phyloP scores from a whole-genome alignment of 1,140 invertebrate species.

The Drosophila ogumai region DNA sequence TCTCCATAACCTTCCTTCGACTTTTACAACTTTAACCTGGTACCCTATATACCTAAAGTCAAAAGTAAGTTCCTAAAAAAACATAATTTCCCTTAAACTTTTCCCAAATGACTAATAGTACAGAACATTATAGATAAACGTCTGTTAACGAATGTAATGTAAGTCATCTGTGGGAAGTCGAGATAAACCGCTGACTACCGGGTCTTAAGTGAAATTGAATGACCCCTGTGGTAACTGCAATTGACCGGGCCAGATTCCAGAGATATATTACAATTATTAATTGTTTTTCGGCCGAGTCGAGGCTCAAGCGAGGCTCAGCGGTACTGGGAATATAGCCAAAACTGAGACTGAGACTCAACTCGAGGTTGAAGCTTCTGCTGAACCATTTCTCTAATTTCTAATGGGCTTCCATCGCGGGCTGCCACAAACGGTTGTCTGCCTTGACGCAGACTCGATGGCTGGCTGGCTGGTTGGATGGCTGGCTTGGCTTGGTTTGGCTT shows the following conservation, averaged over 20 bases:
- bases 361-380: constrained; percentile 29
- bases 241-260: constrained; percentile 40
- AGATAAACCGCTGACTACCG: constrained; percentile 22
- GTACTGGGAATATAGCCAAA: not conserved
- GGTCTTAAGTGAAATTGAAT: constrained; percentile 12
- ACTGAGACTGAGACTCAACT: not conserved
- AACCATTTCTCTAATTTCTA: constrained; percentile 70
- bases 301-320: constrained; percentile 14
- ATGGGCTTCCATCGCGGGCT: constrained; percentile 62
- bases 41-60: not conserved
- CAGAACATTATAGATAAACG: constrained; percentile 4
- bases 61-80: not conserved
- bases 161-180: constrained; percentile 14
- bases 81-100: constrained; percentile 5
- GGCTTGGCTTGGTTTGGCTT: not conserved
- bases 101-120: not conserved
- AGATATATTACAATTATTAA: constrained; percentile 52
- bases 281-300: constrained; percentile 39
- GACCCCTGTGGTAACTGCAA: constrained; percentile 38
- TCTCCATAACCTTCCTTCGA: not conserved
- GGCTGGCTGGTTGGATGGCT: constrained; percentile 7
- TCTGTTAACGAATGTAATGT: constrained; percentile 19
- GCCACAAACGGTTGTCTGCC: constrained; percentile 50
- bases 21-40: constrained; percentile 4
- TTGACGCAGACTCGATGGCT: constrained; percentile 35